Evolutionary conservation across 2,888 invertebrate species (phyloP).

Genomic region (Drosophila mayaguana): DNA sequence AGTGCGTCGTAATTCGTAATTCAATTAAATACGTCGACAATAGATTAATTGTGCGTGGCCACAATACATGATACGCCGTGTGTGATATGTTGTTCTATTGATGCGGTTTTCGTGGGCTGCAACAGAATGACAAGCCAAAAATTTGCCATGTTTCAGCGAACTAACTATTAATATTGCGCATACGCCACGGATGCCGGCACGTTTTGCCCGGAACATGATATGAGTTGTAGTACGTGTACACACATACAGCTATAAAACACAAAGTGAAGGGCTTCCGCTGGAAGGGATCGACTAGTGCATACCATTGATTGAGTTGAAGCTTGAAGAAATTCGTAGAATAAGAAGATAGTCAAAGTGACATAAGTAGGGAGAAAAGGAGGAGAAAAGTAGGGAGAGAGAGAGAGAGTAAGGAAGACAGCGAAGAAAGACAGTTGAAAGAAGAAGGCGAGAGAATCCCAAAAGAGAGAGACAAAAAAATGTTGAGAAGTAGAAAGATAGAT

Average conservation of each 20-base stretch:
- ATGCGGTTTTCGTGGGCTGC: conserved; percentile 37
- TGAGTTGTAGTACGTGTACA: conserved; percentile 59
- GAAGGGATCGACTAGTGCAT: neutral
- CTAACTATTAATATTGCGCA: conserved; percentile 58
- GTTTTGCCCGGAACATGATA: conserved; percentile 57
- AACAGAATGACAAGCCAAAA: conserved; percentile 72
- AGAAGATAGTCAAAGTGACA: neutral
- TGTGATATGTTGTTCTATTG: conserved; percentile 6
- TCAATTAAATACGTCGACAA: conserved; percentile 73
- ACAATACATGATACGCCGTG: conserved; percentile 13
- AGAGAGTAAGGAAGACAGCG: no score
- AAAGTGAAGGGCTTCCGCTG: neutral
- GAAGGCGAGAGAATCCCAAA: no score
- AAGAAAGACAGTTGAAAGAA: neutral
- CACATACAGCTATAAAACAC: conserved; percentile 6
- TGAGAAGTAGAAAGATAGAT: neutral
- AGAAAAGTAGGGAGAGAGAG: neutral
- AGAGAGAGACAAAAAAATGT: no score
- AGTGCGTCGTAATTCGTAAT: conserved; percentile 59
- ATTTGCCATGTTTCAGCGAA: conserved; percentile 26
- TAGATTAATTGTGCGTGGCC: conserved; percentile 71
- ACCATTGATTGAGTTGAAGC: neutral
- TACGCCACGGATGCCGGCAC: conserved; percentile 71
- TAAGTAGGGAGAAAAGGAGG: neutral
- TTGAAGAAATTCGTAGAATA: neutral